A percentile compares a stretch with the other conserved stretches of the same genome.
Evolutionary conservation across 2,888 invertebrate genomes (phyloP).

Genomic region (Sinhomidia bicolor): DNA sequence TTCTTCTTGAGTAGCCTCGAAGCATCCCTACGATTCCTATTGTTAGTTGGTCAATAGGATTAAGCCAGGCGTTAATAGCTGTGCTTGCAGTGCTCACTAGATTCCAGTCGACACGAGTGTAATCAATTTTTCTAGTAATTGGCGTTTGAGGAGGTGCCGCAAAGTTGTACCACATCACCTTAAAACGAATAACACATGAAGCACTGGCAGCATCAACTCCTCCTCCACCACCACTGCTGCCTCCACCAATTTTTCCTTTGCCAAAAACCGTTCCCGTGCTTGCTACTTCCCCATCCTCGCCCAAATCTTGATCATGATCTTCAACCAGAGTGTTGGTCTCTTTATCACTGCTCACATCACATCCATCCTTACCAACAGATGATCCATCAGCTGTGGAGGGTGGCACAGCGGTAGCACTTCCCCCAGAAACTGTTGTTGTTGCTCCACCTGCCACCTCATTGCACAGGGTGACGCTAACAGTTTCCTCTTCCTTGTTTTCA

Average conservation of each 20-base stretch:
- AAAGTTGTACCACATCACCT: slow-evolving; percentile 98
- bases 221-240: background rate
- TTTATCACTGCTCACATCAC: slow-evolving; percentile 56
- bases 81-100: slow-evolving; percentile 97
- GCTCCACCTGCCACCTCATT: slow-evolving; percentile 70
- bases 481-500: slow-evolving; percentile 74
- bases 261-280: background rate
- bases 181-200: slow-evolving; percentile 93
- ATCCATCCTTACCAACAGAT: slow-evolving; percentile 57
- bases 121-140: slow-evolving; percentile 96
- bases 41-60: slow-evolving; percentile 95
- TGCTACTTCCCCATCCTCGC: slow-evolving; percentile 28
- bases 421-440: background rate
- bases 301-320: slow-evolving; percentile 49
- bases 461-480: slow-evolving; percentile 78
- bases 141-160: slow-evolving; percentile 97
- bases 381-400: slow-evolving; percentile 63
- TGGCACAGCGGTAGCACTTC: background rate
- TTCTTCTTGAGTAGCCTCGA: slow-evolving; percentile 89
- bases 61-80: slow-evolving; percentile 99
- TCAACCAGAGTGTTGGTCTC: slow-evolving; percentile 68
- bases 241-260: background rate
- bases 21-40: slow-evolving; percentile 91
- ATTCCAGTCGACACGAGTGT: slow-evolving; percentile 98
- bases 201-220: slow-evolving; percentile 81